These are phyloP conservation scores for Idaea biselata DNA, from an alignment of 2,888 invertebrate genomes.

Conservation along the genomic window DNA sequence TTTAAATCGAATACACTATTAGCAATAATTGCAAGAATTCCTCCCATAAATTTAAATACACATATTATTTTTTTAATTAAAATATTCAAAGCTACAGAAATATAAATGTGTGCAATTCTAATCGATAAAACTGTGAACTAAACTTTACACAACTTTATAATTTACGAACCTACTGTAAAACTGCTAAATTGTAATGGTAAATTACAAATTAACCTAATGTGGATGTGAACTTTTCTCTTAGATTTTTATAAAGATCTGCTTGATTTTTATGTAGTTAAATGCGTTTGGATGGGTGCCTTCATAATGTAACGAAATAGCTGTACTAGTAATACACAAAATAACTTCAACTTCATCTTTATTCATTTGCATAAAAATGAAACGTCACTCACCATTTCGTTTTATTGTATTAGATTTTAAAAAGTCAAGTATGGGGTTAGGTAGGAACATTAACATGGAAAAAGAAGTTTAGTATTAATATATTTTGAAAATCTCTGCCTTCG, in stretches of 20 bases:
- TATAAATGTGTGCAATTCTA: slow-evolving; percentile 13
- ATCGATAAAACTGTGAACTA: slow-evolving; percentile 12
- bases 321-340: too few relatives aligned
- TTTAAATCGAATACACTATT: not conserved
- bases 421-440: too few relatives aligned
- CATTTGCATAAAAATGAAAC: slow-evolving; percentile 13
- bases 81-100: slow-evolving; percentile 10
- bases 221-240: slow-evolving; percentile 19
- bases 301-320: not conserved
- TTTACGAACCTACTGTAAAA: not conserved
- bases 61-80: not conserved
- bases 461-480: too few relatives aligned
- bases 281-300: not conserved
- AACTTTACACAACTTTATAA: slow-evolving; percentile 9
- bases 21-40: not conserved
- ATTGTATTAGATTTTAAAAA: too few relatives aligned
- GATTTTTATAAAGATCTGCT: too few relatives aligned
- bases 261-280: slow-evolving; percentile 2
- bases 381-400: too few relatives aligned
- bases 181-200: slow-evolving; percentile 3
- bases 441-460: too few relatives aligned
- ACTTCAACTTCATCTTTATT: not conserved
- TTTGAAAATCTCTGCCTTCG: too few relatives aligned
- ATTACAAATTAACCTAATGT: slow-evolving; percentile 7
- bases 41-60: not conserved